Evolutionary conservation across 2,113 vertebrate species (phyloP).

Genomic region (Neofelis nebulosa): DNA sequence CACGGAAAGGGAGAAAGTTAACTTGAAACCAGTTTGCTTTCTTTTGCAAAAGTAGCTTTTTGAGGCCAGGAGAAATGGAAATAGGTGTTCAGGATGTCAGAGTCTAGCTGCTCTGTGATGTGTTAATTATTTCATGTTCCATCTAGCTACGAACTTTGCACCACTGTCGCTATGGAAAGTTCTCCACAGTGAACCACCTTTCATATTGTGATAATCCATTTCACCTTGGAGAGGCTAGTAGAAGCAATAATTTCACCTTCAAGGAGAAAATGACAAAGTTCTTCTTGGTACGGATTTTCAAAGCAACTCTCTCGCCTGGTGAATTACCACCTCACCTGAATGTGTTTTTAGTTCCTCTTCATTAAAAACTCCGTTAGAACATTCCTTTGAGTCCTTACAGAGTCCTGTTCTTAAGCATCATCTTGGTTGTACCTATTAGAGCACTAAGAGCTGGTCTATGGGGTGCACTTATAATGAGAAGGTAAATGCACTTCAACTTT

Average conservation of each 20-base stretch:
- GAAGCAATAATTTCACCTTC: slow-evolving; percentile 1
- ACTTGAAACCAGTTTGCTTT: neutral
- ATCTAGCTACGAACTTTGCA: neutral
- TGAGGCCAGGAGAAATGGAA: neutral
- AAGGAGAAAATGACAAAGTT: neutral
- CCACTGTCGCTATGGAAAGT: neutral
- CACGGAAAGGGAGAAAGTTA: neutral
- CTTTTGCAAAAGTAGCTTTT: slow-evolving; percentile 10
- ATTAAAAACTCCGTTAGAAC: neutral
- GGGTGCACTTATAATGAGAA: neutral
- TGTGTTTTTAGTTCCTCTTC: neutral
- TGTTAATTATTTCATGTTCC: slow-evolving; percentile 43
- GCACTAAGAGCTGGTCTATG: neutral
- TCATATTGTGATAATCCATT: neutral
- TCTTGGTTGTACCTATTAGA: neutral
- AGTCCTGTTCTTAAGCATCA: neutral
- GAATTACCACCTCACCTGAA: neutral
- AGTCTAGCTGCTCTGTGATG: neutral
- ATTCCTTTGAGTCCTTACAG: neutral
- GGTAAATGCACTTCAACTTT: neutral
- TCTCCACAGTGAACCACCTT: slow-evolving; percentile 27
- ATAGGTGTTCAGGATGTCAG: neutral
- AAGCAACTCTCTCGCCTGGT: neutral
- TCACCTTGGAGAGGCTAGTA: neutral
- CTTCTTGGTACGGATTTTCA: neutral